These are phyloP conservation scores for Saturnia japonica DNA, from an alignment of 2,888 invertebrate genomes.

Conservation along the genomic window DNA sequence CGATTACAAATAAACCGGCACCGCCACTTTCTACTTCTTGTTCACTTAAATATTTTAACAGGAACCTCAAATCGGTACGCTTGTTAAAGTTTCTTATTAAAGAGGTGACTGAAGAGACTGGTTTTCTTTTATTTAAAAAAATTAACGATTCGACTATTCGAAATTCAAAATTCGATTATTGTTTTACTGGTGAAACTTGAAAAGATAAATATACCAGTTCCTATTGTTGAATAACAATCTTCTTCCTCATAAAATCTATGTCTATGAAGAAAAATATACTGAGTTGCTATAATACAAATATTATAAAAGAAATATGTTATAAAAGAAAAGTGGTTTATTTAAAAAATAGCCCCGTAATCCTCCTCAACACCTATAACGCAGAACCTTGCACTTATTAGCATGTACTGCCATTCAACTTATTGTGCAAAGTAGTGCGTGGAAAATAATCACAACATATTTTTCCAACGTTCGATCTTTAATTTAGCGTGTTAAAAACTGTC, in stretches of 20 bases:
- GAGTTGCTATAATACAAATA: too few species aligned
- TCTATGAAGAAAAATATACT: too few species aligned
- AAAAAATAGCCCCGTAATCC: too few species aligned
- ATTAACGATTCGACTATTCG: too few species aligned
- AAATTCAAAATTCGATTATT: too few species aligned
- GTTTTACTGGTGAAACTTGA: not conserved
- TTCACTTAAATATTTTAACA: constrained; percentile 14
- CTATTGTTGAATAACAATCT: too few species aligned
- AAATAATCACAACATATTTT: not conserved
- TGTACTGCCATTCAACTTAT: not conserved
- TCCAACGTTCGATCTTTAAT: not conserved
- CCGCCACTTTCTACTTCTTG: constrained; percentile 52
- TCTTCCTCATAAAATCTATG: too few species aligned
- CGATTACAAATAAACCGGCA: constrained; percentile 47
- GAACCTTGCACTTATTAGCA: not conserved
- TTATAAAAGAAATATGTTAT: too few species aligned
- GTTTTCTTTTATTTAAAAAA: too few species aligned
- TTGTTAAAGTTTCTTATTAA: constrained; percentile 2
- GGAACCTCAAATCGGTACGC: not conserved
- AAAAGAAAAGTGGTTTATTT: too few species aligned
- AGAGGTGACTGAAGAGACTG: not conserved
- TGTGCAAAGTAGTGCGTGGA: not conserved
- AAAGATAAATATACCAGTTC: too few species aligned
- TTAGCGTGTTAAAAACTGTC: not conserved
- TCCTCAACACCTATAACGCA: too few species aligned